Evolutionary conservation across 2,797 vertebrate genomes (phyloP), one percentile per base, ranked within the genome.

Genomic region (Xenops minutus): DNA sequence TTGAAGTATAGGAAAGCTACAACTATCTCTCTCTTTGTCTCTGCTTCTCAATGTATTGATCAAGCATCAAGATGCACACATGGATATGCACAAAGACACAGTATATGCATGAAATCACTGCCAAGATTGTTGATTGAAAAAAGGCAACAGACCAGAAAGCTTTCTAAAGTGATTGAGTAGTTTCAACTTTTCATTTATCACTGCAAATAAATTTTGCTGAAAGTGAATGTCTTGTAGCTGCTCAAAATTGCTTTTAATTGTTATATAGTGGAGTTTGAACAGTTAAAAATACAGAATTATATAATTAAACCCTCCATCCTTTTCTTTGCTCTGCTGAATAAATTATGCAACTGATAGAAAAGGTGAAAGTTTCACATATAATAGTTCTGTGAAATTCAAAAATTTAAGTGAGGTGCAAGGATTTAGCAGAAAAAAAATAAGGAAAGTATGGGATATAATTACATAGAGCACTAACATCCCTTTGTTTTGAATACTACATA

Each of bases 161-260:
- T 66, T 62, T 51, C 52, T 41, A 12, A 58, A 69, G 9, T 34
- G 51, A 54, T 49, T 10, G 9, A 39, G 20, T 27, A 63, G 7
- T 41, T 88, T 71, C 6, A 59, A 16, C 61, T 43, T 66, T 55
- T 73, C 27, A 71, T 81, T 91, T 81, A 51, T 79, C 27, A 58
- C 14, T 51, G 51, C 17, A 75, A 84, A 69, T 67, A 69, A 23
- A 80, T 89, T 46, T 74, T 68, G 56, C 13, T 84, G 39, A 18
- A 63, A 76, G 11, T 39, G 15, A 77, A 52, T 1, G 0, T 54
- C n/a, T 59, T 0, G 0, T n/a, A 72, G 29, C 14, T 46, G 24
- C 32, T 74, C 16, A 87, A 66, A 24, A 80, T 52, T 59, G 9
- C 3, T 49, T 85, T 92, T 49, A 41, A 9, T 34, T 83, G 43